Base-by-base conservation (phyloP, 2,797 vertebrate genomes). In the Enteromius paludinosus region DNA sequence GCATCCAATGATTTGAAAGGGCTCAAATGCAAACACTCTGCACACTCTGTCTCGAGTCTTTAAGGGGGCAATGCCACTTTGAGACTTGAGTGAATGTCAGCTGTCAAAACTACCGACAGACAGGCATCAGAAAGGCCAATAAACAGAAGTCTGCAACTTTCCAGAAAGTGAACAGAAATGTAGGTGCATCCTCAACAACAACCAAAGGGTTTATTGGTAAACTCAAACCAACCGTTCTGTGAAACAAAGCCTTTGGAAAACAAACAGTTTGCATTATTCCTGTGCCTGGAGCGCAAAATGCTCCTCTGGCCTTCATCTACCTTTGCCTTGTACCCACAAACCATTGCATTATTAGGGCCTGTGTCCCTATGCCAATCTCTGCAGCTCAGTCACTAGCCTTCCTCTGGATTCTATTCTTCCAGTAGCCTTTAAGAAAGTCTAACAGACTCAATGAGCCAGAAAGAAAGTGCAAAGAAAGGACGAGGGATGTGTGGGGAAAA, bases 391-490 rank as follows among this genome's bases (percentile, higher is more conserved):
- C 91, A 89, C 87, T 90, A 89, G 89, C 88, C 90, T 89, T 85
- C 85, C 89, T 89, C 90, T 90, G 90, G 91, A 92, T 92, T 91
- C 90, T 93, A 93, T 93, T 92, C 91, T 90, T 88, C 92, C 92
- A 90, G 89, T 87, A 89, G 86, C 90, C 89, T 86, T 92, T 86
- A 87, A 95, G 93, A 94, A 93, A 87, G 85, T 83, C 92, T 94
- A 93, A 95, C 93, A 90, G 91, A 91, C 89, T 97, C 95, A 97
- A 90, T 95, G 95, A 95, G 93, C 93, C 94, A 94, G 94, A 96
- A 95, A 92, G 90, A 87, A 91, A 89, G 90, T 88, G 89, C 87
- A 86, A 92, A 94, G 90, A 90, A 93, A 93, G 86, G 91, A 83
- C 85, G 85, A 86, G 87, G 82, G 79, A 83, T 87, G 87, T 88